Evolutionary conservation across 2,113 vertebrate species (phyloP).

Genomic region (Heptranchias perlo): DNA sequence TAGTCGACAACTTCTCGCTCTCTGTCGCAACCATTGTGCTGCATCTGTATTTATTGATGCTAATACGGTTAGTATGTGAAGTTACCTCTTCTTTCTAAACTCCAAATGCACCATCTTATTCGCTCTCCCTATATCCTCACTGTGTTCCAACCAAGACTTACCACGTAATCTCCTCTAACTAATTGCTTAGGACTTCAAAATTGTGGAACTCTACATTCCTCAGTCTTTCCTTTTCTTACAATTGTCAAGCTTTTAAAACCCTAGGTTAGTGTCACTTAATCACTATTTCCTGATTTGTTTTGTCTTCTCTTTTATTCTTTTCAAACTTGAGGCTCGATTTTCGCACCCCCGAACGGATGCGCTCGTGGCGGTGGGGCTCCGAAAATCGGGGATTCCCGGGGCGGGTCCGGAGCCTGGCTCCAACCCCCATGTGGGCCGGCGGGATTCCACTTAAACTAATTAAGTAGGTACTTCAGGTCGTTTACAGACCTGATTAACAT

Average conservation of each 20-base stretch:
- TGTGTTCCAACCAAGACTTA: not conserved
- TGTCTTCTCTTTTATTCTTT: not conserved
- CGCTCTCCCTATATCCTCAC: not conserved
- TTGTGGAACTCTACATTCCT: not conserved
- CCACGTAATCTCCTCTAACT: not conserved
- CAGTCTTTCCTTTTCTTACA: not conserved
- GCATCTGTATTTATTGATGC: not conserved
- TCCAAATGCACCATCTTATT: not conserved
- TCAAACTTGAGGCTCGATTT: no score
- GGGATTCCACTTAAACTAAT: no score
- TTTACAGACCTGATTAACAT: no score
- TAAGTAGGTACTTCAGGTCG: no score
- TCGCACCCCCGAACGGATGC: no score
- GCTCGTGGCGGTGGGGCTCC: no score
- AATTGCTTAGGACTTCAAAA: not conserved
- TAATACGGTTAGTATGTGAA: not conserved
- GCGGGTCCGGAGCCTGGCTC: no score
- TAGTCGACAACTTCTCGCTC: not conserved
- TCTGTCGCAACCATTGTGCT: not conserved
- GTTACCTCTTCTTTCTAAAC: not conserved
- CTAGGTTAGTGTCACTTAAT: not conserved
- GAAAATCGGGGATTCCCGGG: no score
- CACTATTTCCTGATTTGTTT: not conserved
- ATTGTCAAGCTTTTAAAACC: not conserved
- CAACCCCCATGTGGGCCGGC: no score